phyloP scores from a whole-genome alignment of 2,797 vertebrate genomes.

The Smutsia temminckii region DNA sequence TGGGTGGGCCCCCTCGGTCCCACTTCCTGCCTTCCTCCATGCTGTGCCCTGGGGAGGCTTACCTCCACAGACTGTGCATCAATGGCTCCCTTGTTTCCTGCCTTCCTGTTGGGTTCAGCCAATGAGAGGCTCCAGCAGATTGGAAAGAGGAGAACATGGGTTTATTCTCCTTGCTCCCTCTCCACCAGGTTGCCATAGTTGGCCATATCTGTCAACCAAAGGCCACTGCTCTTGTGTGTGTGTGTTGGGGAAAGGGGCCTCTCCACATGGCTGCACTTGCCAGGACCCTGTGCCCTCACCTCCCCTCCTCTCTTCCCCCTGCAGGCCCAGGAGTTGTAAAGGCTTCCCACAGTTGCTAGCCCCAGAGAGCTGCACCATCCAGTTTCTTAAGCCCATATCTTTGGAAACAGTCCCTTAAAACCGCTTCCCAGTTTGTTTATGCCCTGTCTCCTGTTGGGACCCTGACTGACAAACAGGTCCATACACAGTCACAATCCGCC shows the following conservation, averaged over 20 bases:
- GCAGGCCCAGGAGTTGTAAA: background rate
- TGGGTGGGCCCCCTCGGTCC: background rate
- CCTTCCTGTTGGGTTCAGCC: conserved; percentile 5
- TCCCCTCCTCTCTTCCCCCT: background rate
- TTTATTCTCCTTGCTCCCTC: background rate
- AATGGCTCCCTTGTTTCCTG: conserved; percentile 43
- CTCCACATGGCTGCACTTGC: background rate
- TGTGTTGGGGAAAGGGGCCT: background rate
- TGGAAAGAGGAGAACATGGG: background rate
- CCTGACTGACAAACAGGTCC: background rate
- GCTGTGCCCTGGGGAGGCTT: background rate
- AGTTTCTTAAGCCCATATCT: background rate
- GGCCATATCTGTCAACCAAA: background rate
- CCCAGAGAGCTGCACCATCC: background rate
- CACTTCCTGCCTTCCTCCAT: background rate
- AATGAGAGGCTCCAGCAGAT: background rate
- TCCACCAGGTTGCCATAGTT: background rate
- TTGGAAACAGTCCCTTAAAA: background rate
- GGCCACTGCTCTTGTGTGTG: background rate
- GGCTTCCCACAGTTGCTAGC: background rate
- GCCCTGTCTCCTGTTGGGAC: background rate
- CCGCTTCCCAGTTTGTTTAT: background rate
- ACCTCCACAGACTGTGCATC: background rate
- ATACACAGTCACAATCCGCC: background rate
- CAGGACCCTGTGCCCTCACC: background rate